Evolutionary conservation across 2,888 invertebrate species (phyloP), one percentile per base, ranked within the genome.

Genomic region (Pogonocherus hispidulus): DNA sequence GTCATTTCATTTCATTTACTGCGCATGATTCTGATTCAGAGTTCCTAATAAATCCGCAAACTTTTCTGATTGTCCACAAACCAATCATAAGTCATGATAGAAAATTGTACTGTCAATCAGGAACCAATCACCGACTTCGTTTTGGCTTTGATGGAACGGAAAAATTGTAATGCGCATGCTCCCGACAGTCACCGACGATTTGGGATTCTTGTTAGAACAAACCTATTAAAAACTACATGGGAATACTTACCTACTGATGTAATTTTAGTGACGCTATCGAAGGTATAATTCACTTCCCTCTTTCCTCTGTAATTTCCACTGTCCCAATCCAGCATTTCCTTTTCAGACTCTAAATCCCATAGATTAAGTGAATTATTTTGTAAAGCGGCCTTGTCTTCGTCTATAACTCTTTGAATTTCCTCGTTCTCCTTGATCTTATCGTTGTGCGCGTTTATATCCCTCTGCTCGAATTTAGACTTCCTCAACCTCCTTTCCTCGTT

Each of bases 301-400:
- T 85, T 78, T 62, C 83, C 80, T 62, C 76, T 82, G 62, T 81
- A 84, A 66, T 81, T 82, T 1, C 82, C 81, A 68, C 82, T 85
- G 72, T 79, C 83, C 37, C 84, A 85, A 67, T 89, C 88, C 23
- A 83, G 80, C 56, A 86, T 81, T 72, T 89, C 89, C 68, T 87
- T 88, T 74, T 89, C 89, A n/a, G 87, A 83, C 78, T 89, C 89
- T 66, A 89, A 81, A 74, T 89, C 88, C 89, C 89, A 89, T 5
- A 89, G 74, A 67, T 80, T 85, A 44, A 83, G 81, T 1, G 84
- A 82, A 3, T 75, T 74, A 67, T 84, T 83, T 51, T 77, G 57
- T 3, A 72, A 6, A 2, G 74, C 73, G 9, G 72, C 70, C 56
- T 71, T 77, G 79, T 84, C 83, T 35, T 81, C 76, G 55, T 82